These are phyloP conservation scores for Acanthiza pusilla DNA, from an alignment of 2,797 vertebrate species.

Conservation along the genomic window DNA sequence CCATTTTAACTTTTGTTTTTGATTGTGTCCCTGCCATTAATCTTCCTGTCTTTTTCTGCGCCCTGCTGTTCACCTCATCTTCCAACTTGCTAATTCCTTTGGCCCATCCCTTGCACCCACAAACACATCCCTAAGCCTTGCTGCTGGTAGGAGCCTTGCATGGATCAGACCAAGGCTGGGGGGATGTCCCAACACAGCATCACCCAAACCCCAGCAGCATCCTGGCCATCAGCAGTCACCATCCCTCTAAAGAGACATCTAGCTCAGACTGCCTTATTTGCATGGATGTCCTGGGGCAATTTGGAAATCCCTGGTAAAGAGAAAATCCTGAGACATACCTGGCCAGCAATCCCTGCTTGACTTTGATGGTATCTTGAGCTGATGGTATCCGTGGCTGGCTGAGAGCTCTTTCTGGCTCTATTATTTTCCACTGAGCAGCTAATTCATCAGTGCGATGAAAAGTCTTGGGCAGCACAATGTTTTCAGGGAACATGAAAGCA, in stretches of 20 bases:
- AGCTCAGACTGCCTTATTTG: background rate
- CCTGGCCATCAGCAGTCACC: background rate
- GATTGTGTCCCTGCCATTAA: conserved; percentile 60
- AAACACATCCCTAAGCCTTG: background rate
- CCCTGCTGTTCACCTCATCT: conserved; percentile 9
- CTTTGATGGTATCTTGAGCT: background rate
- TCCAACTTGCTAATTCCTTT: background rate
- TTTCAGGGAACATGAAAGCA: background rate
- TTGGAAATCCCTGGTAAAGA: background rate
- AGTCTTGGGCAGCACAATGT: background rate
- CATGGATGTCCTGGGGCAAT: background rate
- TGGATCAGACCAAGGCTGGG: background rate
- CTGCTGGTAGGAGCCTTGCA: background rate
- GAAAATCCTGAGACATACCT: background rate
- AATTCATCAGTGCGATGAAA: background rate
- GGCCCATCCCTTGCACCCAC: background rate
- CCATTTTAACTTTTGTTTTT: conserved; percentile 68
- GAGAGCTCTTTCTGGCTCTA: background rate
- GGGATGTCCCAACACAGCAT: background rate
- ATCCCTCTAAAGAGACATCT: background rate
- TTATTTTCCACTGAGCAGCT: background rate
- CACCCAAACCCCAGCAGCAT: background rate
- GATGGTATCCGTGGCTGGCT: background rate
- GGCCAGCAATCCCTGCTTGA: background rate
- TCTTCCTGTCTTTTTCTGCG: conserved; percentile 44